Percentiles rank a stretch among this genome's conserved stretches.
phyloP scores from a whole-genome alignment of 2,888 invertebrate species.

The Drosophila austrosaltans region DNA sequence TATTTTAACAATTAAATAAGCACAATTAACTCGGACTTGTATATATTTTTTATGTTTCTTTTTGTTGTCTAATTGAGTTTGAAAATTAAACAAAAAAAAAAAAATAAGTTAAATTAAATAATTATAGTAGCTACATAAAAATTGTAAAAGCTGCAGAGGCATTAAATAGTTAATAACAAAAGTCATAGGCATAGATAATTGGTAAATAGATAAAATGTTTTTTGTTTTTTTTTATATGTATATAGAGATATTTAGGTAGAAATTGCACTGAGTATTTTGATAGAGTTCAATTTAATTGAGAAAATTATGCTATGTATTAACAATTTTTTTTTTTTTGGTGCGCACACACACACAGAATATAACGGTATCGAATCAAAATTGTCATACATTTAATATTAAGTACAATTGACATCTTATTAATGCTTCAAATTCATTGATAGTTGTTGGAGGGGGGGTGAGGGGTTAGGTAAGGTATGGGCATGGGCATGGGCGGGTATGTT shows the following conservation, averaged over 20 bases:
- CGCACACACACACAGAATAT: conserved; percentile 53
- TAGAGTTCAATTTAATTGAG: conserved; percentile 12
- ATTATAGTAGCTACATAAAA: conserved; percentile 19
- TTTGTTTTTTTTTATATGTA: neutral
- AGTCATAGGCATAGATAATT: conserved; percentile 50
- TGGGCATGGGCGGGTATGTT: too few species aligned
- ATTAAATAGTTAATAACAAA: conserved; percentile 71
- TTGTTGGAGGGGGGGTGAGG: conserved; percentile 22
- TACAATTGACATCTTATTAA: conserved; percentile 70
- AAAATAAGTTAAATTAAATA: conserved; percentile 1
- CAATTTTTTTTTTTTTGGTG: conserved; percentile 28
- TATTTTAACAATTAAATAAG: conserved; percentile 3
- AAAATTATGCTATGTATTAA: conserved; percentile 49
- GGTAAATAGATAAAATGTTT: conserved; percentile 30
- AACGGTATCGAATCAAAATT: conserved; percentile 37
- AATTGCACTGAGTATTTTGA: conserved; percentile 9
- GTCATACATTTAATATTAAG: conserved; percentile 51
- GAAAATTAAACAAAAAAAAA: neutral
- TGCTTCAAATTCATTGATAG: conserved; percentile 41
- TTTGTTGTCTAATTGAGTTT: conserved; percentile 9
- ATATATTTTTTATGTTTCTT: neutral
- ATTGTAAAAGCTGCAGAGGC: conserved; percentile 60
- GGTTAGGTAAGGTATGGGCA: neutral
- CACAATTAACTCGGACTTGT: neutral
- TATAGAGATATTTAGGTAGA: conserved; percentile 30